Conservation (phyloP, 2,797 vertebrate genomes). For the Macrochelys suwanniensis region DNA sequence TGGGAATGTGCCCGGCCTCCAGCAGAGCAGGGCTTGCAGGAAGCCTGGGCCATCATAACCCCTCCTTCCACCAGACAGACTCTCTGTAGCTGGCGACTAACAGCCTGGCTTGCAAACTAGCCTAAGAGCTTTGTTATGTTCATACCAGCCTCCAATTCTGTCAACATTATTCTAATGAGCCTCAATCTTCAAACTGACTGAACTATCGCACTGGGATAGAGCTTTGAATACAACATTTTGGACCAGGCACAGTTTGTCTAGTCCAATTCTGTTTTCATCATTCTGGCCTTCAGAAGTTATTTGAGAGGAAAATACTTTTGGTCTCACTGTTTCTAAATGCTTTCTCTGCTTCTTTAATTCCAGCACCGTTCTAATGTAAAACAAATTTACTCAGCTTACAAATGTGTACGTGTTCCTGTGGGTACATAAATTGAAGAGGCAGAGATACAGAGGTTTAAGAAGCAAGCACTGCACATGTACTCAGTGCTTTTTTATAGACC, state of each 20-base stretch:
- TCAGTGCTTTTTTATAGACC: constrained; percentile 42
- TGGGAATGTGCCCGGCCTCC: not conserved
- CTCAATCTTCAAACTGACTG: not conserved
- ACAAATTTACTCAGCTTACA: not conserved
- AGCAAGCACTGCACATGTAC: constrained; percentile 7
- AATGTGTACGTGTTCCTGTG: not conserved
- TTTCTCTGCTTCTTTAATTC: not conserved
- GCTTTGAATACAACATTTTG: not conserved
- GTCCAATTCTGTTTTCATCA: not conserved
- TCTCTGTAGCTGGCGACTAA: not conserved
- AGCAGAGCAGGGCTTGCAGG: not conserved
- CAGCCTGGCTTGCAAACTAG: not conserved
- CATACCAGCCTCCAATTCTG: not conserved
- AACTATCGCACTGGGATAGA: not conserved
- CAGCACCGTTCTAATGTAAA: not conserved
- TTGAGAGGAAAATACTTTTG: not conserved
- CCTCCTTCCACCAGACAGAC: not conserved
- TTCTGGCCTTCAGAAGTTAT: constrained; percentile 9
- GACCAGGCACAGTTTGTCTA: not conserved
- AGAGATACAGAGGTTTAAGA: constrained; percentile 28
- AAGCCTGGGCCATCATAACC: not conserved
- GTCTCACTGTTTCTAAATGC: not conserved
- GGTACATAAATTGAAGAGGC: not conserved
- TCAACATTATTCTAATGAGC: not conserved
- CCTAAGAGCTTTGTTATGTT: not conserved